These are phyloP conservation scores for Nerophis lumbriciformis DNA, from an alignment of 2,113 vertebrate genomes.

Conservation along the genomic window DNA sequence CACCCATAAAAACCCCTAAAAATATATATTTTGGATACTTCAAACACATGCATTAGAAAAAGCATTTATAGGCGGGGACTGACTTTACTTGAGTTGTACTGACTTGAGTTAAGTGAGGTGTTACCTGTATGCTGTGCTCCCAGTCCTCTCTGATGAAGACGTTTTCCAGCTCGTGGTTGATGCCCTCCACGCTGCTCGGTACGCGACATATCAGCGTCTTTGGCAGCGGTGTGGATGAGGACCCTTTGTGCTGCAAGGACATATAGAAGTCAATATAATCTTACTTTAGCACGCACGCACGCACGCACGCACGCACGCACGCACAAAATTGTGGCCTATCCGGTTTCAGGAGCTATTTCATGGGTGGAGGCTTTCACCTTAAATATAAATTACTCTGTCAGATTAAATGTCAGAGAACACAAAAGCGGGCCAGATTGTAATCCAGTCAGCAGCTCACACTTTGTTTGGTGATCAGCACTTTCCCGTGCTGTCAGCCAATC, in stretches of 20 bases:
- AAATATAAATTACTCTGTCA: constrained; percentile 8
- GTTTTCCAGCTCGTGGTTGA: constrained; percentile 92
- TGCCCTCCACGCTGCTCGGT: constrained; percentile 88
- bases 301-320: no score
- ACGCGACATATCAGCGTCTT: constrained; percentile 83
- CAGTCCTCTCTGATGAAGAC: constrained; percentile 88
- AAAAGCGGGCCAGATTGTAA: constrained; percentile 12
- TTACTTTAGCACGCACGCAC: no score
- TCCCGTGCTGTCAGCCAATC: no score
- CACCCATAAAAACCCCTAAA: no score
- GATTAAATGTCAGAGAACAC: constrained; percentile 17
- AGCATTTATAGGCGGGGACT: no score
- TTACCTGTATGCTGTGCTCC: constrained; percentile 73
- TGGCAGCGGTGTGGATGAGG: constrained; percentile 78
- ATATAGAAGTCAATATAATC: no score
- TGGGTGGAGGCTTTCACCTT: constrained; percentile 12
- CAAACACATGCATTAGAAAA: no score
- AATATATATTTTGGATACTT: no score
- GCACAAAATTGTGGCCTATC: constrained; percentile 7
- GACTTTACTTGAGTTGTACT: no score
- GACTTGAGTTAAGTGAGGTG: no score
- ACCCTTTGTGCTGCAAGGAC: constrained; percentile 67
- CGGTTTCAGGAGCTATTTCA: constrained; percentile 19
- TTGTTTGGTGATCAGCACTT: no score
- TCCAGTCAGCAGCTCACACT: neutral